These are phyloP conservation scores for Myotis vivesi DNA, from an alignment of 2,797 vertebrate genomes.

Conservation along the genomic window DNA sequence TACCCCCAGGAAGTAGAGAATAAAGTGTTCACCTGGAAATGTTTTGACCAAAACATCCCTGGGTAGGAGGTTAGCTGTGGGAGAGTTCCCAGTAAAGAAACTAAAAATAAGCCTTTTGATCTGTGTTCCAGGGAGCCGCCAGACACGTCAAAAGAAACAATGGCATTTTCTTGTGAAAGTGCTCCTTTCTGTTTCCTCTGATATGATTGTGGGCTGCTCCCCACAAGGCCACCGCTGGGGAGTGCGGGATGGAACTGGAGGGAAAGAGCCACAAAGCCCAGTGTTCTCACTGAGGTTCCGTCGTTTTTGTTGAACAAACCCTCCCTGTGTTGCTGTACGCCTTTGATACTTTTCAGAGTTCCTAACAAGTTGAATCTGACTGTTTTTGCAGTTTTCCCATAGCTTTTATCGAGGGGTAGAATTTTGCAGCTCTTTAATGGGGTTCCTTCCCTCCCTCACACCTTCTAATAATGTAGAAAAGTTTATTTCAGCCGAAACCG, in stretches of 20 bases:
- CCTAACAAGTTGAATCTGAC: background rate
- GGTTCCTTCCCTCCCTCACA: too few species aligned
- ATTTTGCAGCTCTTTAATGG: background rate
- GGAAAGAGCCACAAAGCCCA: background rate
- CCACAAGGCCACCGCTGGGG: background rate
- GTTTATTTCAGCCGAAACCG: too few species aligned
- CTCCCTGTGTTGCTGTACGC: background rate
- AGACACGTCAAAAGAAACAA: background rate
- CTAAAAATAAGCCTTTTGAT: background rate
- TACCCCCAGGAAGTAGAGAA: background rate
- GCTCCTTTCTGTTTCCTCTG: background rate
- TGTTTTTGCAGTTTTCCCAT: background rate
- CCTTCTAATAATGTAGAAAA: background rate
- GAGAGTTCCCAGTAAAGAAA: background rate
- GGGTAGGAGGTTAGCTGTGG: background rate
- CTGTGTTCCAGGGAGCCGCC: background rate
- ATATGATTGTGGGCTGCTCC: background rate
- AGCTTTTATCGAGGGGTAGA: background rate
- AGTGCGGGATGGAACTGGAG: background rate
- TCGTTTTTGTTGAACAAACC: background rate
- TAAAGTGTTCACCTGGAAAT: background rate
- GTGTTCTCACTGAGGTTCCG: background rate
- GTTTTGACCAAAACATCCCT: background rate
- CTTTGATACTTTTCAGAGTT: background rate
- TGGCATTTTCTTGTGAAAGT: background rate